Percentiles rank a stretch among this genome's conserved stretches.
These are phyloP conservation scores for Phortica magna DNA, from an alignment of 2,888 invertebrate genomes.

Conservation along the genomic window DNA sequence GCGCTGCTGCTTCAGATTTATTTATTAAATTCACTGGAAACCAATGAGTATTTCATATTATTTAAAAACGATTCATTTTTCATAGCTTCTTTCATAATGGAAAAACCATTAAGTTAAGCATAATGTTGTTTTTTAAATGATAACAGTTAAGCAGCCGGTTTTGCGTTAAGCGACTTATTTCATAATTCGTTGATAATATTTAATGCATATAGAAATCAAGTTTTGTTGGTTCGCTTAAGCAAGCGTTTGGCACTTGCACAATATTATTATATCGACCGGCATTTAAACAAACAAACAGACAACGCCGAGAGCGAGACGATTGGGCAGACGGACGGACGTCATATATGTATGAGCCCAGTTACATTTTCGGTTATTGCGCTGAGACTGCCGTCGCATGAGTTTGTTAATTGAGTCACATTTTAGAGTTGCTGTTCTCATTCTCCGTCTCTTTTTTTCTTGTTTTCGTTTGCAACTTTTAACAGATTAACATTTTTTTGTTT, in stretches of 20 bases:
- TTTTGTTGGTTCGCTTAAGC: background rate
- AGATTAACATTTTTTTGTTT: background rate
- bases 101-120: too few relatives aligned
- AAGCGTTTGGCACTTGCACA: constrained; percentile 17
- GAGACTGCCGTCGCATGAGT: background rate
- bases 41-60: too few relatives aligned
- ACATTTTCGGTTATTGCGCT: background rate
- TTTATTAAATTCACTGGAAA: too few relatives aligned
- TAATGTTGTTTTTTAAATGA: too few relatives aligned
- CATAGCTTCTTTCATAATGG: too few relatives aligned
- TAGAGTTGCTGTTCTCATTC: background rate
- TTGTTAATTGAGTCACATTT: constrained; percentile 14
- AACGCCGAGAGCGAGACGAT: background rate
- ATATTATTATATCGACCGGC: background rate
- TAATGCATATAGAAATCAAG: background rate
- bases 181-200: constrained; percentile 34
- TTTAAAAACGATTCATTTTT: too few relatives aligned
- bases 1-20: too few relatives aligned
- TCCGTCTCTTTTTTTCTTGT: background rate
- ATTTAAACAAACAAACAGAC: background rate
- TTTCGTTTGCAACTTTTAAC: constrained; percentile 1
- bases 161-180: constrained; percentile 25
- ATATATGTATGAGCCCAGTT: too few relatives aligned
- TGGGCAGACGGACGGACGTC: background rate
- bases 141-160: background rate